Conservation (phyloP, 1,140 invertebrate genomes). For the Brachionus koreanus region DNA sequence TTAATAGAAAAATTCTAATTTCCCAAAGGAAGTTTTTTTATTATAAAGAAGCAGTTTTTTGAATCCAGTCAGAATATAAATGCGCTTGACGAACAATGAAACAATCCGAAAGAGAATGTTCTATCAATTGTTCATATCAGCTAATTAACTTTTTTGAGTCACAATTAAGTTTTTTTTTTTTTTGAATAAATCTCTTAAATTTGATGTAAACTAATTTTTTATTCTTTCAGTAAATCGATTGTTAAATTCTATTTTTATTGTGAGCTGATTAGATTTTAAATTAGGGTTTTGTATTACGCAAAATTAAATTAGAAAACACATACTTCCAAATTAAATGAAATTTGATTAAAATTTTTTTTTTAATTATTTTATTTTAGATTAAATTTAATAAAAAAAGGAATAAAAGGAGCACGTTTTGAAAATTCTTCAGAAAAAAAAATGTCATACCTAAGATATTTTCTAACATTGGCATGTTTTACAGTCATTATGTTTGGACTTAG, state of each 20-base stretch:
- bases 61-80: slow-evolving; percentile 2
- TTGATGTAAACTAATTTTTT: background rate
- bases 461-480: slow-evolving; percentile 6
- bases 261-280: background rate
- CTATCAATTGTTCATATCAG: background rate
- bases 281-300: background rate
- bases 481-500: background rate
- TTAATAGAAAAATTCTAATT: background rate
- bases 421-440: background rate
- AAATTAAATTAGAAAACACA: background rate
- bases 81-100: background rate
- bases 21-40: slow-evolving; percentile 13
- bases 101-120: background rate
- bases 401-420: background rate
- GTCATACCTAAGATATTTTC: background rate
- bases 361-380: background rate
- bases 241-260: background rate
- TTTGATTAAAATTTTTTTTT: background rate
- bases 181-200: background rate
- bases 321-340: background rate
- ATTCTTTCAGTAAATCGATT: background rate
- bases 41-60: background rate
- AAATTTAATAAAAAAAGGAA: background rate
- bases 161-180: background rate
- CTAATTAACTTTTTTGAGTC: background rate